Evolutionary conservation across 1,140 invertebrate genomes (phyloP), one percentile per base, ranked within the genome.

Genomic region (Limonius californicus): DNA sequence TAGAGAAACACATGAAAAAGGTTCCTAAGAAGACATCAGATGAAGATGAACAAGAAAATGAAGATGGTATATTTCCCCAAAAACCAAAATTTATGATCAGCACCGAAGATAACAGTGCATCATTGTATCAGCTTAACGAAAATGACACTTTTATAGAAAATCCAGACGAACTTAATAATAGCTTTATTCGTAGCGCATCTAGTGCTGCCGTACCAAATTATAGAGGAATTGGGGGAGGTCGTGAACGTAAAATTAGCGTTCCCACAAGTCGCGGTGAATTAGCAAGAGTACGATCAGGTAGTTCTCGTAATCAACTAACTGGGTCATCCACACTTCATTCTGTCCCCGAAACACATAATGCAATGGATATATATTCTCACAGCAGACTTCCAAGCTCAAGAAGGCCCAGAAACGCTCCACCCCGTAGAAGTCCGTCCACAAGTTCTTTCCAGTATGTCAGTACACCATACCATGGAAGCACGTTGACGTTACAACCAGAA

Each of bases 381-480:
- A 68, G 66, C 20, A 63, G 67, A 32, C 47, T 75, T 16, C 66
- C 70, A n/a, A 68, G 58, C 45, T 66, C 69, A 0, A 67, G 66
- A 47, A 39, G 63, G n/a, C 57, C 73, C 3, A 72, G 76, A 42
- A 73, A 75, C 16, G 18, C 8, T 32, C 20, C 15, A 27, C 83
- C 87, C 0, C 82, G 83, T 64, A 79, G 86, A 0, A 88, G 86
- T n/a, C 86, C 87, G 0, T 89, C 88, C 2, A 87, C 85, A 0
- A 91, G 89, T 23, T 91, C 89, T 16, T 90, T 92, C 69, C 85
- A 90, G 63, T 93, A 92, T 66, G 83, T 92, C 66, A 89, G 87
- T 20, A 92, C 90, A 0, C 88, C 89, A 0, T 92, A 90, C 70
- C 90, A 92, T 67, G 90, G 90, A 0, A 91, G 89, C 35, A 90